Evolutionary conservation across 2,888 invertebrate genomes (phyloP).

Genomic region (Theretra japonica): DNA sequence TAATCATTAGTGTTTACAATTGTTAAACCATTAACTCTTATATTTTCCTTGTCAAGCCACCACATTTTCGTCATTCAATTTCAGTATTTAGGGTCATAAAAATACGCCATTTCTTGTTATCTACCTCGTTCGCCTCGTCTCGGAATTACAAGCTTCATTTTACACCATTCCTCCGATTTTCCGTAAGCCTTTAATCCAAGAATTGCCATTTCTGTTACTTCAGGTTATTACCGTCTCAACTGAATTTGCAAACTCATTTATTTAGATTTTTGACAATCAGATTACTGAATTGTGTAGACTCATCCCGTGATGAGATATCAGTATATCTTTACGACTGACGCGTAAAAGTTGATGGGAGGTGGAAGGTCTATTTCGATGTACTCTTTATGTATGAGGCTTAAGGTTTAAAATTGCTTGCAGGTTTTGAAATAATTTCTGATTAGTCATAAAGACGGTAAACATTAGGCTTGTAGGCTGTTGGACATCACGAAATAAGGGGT

Average conservation of each 20-base stretch:
- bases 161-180: neutral
- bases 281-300: neutral
- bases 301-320: no score
- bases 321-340: constrained; percentile 16
- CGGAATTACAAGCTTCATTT: constrained; percentile 3
- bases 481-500: neutral
- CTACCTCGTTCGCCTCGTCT: neutral
- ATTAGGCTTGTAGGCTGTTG: neutral
- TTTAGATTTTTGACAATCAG: constrained; percentile 6
- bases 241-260: neutral
- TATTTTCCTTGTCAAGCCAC: no score
- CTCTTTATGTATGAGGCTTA: neutral
- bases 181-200: neutral
- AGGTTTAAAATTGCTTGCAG: neutral
- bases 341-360: neutral
- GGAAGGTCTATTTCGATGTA: no score
- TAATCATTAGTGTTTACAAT: no score
- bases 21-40: no score
- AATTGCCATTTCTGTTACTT: neutral
- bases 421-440: neutral
- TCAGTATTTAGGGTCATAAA: neutral
- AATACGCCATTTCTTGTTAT: neutral
- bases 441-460: neutral
- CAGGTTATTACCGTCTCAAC: constrained; percentile 1
- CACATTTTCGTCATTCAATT: no score